A percentile compares a stretch with the other conserved stretches of the same genome.
These are phyloP conservation scores for Lochmaea capreae DNA, from an alignment of 2,888 invertebrate species.

Conservation along the genomic window DNA sequence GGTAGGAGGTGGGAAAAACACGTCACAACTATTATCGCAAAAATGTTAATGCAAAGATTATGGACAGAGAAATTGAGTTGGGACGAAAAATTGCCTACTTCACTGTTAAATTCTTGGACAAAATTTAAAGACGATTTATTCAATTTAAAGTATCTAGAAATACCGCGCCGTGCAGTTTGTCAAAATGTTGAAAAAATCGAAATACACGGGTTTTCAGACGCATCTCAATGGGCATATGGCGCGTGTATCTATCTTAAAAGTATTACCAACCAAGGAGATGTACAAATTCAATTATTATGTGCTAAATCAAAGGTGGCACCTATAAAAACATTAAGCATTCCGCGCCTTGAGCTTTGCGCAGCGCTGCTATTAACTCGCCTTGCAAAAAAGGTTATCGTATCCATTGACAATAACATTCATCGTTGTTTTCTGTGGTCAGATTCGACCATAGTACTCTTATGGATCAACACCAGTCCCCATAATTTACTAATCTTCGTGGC, in stretches of 20 bases:
- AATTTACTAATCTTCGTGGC: too few relatives aligned
- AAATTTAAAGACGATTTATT: neutral
- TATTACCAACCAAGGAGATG: neutral
- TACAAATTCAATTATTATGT: neutral
- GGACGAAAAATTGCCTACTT: neutral
- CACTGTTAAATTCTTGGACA: neutral
- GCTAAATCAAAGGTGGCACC: neutral
- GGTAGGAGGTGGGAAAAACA: too few relatives aligned
- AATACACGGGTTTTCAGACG: conserved; percentile 7
- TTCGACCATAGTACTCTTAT: too few relatives aligned
- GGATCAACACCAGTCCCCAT: too few relatives aligned
- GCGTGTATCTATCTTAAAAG: neutral
- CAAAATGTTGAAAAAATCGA: neutral
- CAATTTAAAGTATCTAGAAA: neutral
- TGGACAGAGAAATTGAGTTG: neutral
- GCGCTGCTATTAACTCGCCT: neutral
- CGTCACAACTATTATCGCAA: neutral
- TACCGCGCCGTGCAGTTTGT: neutral
- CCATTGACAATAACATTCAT: too few relatives aligned
- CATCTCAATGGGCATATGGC: neutral
- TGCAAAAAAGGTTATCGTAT: neutral
- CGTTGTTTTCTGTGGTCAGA: too few relatives aligned
- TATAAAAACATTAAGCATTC: neutral
- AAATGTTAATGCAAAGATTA: neutral
- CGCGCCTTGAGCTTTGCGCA: neutral